phyloP scores from a whole-genome alignment of 1,140 invertebrate species.

The Cyclargus thomasi region DNA sequence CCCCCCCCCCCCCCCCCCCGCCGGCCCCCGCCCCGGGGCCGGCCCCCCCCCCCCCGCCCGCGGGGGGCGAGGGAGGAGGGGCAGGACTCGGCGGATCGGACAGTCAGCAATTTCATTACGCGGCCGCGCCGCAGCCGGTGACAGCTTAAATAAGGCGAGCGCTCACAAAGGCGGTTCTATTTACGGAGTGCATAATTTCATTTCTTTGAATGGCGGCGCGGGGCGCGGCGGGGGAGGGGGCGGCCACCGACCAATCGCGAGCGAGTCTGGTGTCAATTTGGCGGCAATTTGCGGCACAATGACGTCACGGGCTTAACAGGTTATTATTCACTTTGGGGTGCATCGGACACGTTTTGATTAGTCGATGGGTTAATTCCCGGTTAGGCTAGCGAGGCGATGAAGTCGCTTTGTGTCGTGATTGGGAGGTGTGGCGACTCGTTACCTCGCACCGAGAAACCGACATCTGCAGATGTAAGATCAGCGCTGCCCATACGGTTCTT shows the following conservation, averaged over 20 bases:
- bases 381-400: conserved; percentile 39
- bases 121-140: conserved; percentile 33
- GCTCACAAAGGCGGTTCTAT: conserved; percentile 58
- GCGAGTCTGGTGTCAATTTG: conserved; percentile 65
- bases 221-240: conserved; percentile 46
- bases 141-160: conserved; percentile 53
- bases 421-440: conserved; percentile 26
- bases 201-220: conserved; percentile 49
- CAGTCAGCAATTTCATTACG: conserved; percentile 42
- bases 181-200: conserved; percentile 66
- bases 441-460: not conserved
- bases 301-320: conserved; percentile 51
- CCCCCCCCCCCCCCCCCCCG: too few species aligned
- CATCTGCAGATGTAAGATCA: not conserved
- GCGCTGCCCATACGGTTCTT: not conserved
- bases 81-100: conserved; percentile 21
- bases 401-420: conserved; percentile 29
- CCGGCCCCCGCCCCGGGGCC: too few species aligned
- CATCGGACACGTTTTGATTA: conserved; percentile 64
- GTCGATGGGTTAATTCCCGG: conserved; percentile 59
- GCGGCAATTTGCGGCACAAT: conserved; percentile 67
- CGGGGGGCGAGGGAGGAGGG: too few species aligned
- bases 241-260: conserved; percentile 56
- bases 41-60: too few species aligned
- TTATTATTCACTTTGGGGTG: conserved; percentile 68